Percentiles rank a stretch among this genome's conserved stretches.
Evolutionary conservation across 2,113 vertebrate genomes (phyloP).

Genomic region (Pogonocichla stellata): DNA sequence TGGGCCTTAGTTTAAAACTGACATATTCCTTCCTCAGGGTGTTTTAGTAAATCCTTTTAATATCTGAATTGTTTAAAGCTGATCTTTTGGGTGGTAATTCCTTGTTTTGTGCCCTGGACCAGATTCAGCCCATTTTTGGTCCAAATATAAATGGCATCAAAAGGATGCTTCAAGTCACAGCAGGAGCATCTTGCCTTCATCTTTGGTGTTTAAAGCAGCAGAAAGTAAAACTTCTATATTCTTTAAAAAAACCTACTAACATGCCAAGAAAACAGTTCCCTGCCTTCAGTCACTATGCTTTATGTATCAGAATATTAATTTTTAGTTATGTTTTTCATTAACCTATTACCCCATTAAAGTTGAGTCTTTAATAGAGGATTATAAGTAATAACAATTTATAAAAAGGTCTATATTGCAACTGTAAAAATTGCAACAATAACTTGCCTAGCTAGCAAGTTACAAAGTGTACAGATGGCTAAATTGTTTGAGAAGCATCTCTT

Average conservation of each 20-base stretch:
- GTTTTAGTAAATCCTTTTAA: not conserved
- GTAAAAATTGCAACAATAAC: not conserved
- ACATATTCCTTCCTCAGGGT: not conserved
- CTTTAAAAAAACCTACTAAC: rapidly evolving
- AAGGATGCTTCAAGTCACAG: not conserved
- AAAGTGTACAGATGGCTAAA: not conserved
- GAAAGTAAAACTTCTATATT: not conserved
- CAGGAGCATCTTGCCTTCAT: not conserved
- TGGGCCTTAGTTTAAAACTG: not conserved
- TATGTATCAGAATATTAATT: not conserved
- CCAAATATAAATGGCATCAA: not conserved
- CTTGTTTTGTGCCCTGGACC: not conserved
- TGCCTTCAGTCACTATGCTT: not conserved
- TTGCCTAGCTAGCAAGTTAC: not conserved
- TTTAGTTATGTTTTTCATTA: not conserved
- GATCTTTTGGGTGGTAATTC: not conserved
- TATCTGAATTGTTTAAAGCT: not conserved
- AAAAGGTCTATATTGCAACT: not conserved
- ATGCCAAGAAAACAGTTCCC: not conserved
- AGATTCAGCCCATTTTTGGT: not conserved
- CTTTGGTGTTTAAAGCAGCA: not conserved
- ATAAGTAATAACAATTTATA: not conserved
- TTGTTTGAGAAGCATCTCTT: not conserved
- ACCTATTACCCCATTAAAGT: not conserved
- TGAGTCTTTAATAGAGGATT: not conserved